Percentiles rank a stretch among this genome's conserved stretches.
Evolutionary conservation across 2,888 invertebrate genomes (phyloP).

Genomic region (Oxystoma pomonae): DNA sequence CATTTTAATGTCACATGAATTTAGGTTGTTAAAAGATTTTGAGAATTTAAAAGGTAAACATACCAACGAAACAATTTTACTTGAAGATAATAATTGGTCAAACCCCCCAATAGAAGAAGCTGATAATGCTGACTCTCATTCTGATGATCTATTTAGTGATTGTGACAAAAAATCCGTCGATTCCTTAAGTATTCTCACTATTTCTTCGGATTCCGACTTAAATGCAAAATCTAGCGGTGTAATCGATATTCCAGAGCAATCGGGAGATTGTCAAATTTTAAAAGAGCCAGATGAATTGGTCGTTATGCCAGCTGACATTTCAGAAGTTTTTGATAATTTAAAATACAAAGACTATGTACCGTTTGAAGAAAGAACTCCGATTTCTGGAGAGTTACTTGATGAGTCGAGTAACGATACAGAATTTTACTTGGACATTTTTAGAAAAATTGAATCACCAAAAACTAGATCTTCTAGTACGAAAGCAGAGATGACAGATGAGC

Average conservation of each 20-base stretch:
- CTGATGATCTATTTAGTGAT: background rate
- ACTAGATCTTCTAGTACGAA: background rate
- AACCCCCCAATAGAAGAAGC: background rate
- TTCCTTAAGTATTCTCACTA: background rate
- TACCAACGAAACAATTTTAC: constrained; percentile 21
- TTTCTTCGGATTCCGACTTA: background rate
- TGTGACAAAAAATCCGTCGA: background rate
- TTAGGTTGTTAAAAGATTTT: constrained; percentile 26
- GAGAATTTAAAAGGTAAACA: constrained; percentile 23
- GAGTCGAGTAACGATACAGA: background rate
- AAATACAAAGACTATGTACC: background rate
- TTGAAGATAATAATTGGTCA: constrained; percentile 5
- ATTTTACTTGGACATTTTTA: background rate
- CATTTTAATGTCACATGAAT: constrained; percentile 36
- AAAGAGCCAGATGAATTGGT: constrained; percentile 19
- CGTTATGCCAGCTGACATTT: constrained; percentile 19
- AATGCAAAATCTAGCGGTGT: background rate
- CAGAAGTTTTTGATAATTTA: constrained; percentile 1
- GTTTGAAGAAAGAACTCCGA: background rate
- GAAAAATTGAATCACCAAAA: background rate
- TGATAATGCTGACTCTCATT: background rate
- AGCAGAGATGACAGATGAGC: background rate
- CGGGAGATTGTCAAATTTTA: constrained; percentile 13
- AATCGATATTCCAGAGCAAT: background rate
- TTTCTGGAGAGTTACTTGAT: too few relatives aligned